Evolutionary conservation across 2,113 vertebrate genomes (phyloP).

Genomic region (Crotalus helleri): DNA sequence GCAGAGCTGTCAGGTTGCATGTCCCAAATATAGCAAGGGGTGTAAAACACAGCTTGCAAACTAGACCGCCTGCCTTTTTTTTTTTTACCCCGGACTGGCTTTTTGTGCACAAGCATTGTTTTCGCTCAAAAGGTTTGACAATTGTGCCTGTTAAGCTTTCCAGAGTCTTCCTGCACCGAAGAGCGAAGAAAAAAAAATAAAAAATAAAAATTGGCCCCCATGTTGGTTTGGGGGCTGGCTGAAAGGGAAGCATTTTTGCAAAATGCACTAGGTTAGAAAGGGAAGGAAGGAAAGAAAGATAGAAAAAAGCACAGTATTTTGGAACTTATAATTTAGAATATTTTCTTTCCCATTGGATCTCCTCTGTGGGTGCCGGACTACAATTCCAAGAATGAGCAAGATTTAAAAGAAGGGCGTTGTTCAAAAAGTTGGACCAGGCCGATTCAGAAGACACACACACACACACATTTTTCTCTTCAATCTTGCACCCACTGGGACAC

Average conservation of each 20-base stretch:
- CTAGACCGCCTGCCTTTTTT: not conserved
- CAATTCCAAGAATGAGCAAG: not conserved
- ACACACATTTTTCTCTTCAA: not conserved
- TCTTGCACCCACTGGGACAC: not conserved
- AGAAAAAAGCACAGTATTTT: not conserved
- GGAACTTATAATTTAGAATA: not conserved
- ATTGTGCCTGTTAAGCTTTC: not conserved
- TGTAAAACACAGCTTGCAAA: not conserved
- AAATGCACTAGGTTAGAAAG: not conserved
- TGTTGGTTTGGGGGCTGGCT: rapidly evolving
- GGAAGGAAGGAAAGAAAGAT: too few species aligned
- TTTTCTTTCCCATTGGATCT: not conserved
- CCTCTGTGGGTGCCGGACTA: not conserved
- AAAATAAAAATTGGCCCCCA: too few species aligned
- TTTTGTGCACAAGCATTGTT: not conserved
- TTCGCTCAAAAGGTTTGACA: not conserved
- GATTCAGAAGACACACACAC: not conserved
- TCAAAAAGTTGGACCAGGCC: not conserved
- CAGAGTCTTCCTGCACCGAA: not conserved
- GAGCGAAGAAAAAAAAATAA: too few species aligned
- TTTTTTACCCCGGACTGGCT: too few species aligned
- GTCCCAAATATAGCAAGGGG: not conserved
- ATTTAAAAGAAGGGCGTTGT: not conserved
- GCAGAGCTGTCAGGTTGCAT: not conserved
- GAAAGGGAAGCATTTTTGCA: too few species aligned